These are phyloP conservation scores for Parauchenoglanis punctatus DNA, from an alignment of 2,797 vertebrate genomes.

Conservation along the genomic window DNA sequence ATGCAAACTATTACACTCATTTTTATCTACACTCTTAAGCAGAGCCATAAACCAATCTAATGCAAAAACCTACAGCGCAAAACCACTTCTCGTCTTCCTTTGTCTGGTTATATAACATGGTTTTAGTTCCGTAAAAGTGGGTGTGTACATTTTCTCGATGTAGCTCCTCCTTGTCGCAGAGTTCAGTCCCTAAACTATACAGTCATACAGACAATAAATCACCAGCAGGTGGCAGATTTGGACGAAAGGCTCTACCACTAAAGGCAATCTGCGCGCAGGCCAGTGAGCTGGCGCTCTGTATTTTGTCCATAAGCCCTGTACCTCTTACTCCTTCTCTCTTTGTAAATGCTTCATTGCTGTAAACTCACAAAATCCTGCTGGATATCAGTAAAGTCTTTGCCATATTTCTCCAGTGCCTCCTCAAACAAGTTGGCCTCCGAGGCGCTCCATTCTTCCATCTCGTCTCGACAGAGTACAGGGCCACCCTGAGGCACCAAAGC, in stretches of 20 bases:
- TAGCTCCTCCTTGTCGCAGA: constrained; percentile 50
- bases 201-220: constrained; percentile 51
- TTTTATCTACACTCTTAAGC: not conserved
- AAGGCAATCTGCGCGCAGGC: constrained; percentile 26
- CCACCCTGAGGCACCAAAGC: constrained; percentile 96
- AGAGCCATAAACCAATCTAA: not conserved
- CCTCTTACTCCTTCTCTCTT: not conserved
- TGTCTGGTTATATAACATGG: constrained; percentile 2
- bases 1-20: not conserved
- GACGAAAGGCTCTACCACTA: constrained; percentile 23
- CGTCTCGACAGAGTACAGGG: constrained; percentile 92
- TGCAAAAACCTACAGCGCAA: not conserved
- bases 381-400: constrained; percentile 97
- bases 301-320: not conserved
- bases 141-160: constrained; percentile 39
- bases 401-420: constrained; percentile 95
- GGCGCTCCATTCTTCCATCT: constrained; percentile 98
- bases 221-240: constrained; percentile 78
- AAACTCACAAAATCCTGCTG: constrained; percentile 96
- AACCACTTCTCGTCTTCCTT: not conserved
- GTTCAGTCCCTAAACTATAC: constrained; percentile 45
- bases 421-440: constrained; percentile 96
- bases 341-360: not conserved
- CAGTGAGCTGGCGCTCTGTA: constrained; percentile 6
- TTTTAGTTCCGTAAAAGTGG: constrained; percentile 24